Conservation (phyloP, 64 coral and sea anemone species). For the Platygyra sinensis region DNA sequence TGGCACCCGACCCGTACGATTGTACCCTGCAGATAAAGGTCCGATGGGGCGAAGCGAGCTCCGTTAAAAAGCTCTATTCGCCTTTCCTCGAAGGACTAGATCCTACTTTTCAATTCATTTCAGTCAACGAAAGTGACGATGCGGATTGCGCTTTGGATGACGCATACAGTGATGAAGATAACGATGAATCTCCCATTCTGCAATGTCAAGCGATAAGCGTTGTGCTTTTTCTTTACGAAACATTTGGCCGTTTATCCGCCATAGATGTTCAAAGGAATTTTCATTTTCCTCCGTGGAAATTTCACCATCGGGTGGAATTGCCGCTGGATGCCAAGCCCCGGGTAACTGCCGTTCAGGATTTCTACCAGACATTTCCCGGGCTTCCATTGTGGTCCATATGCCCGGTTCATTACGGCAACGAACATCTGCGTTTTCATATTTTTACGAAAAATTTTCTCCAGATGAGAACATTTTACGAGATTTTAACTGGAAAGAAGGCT, state of each 20-base stretch:
- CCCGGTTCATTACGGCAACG: conserved; percentile 96
- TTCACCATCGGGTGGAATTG: conserved; percentile 82
- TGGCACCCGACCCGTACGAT: conserved; percentile 69
- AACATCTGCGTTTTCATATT: conserved; percentile 91
- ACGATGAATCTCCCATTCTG: not conserved
- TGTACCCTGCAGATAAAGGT: conserved; percentile 75
- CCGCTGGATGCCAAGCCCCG: conserved; percentile 44
- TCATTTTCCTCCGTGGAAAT: conserved; percentile 60
- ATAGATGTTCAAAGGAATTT: conserved; percentile 51
- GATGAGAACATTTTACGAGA: conserved; percentile 89
- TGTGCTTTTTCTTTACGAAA: conserved; percentile 78
- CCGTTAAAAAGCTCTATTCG: conserved; percentile 59
- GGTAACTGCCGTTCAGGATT: conserved; percentile 76
- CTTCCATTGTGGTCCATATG: conserved; percentile 78
- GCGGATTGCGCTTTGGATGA: not conserved
- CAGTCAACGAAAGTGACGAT: conserved; percentile 49
- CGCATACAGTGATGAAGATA: not conserved
- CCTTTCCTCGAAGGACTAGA: conserved; percentile 85
- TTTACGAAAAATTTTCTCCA: conserved; percentile 70
- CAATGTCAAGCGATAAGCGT: conserved; percentile 54
- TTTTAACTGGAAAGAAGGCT: conserved; percentile 54
- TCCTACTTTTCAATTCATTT: conserved; percentile 87
- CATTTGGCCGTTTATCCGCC: conserved; percentile 79
- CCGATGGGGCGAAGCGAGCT: conserved; percentile 27
- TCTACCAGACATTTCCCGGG: conserved; percentile 54